A percentile compares a stretch with the other conserved stretches of the same genome.
phyloP scores from a whole-genome alignment of 2,888 invertebrate genomes.

The Philopedon plagiatum region DNA sequence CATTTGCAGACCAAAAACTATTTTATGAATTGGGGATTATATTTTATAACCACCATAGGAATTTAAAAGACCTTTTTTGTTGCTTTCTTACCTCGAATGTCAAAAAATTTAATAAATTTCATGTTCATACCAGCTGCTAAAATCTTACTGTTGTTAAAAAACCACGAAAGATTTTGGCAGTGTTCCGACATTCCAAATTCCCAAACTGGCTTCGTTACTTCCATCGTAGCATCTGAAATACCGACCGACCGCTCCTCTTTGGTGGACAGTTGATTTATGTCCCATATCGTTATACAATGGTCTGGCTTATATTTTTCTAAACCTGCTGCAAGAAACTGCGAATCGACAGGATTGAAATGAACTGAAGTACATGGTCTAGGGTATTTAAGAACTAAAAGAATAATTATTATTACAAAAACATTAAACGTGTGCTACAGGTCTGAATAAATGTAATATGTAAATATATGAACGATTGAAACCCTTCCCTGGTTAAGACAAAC shows the following conservation, averaged over 20 bases:
- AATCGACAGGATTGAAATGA: conserved; percentile 89
- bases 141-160: conserved; percentile 79
- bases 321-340: conserved; percentile 87
- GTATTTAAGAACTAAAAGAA: conserved; percentile 82
- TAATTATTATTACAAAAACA: background rate
- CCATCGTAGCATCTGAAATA: conserved; percentile 66
- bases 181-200: conserved; percentile 89
- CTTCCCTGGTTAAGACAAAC: too few species aligned
- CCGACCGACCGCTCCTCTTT: conserved; percentile 54
- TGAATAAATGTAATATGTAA: too few species aligned
- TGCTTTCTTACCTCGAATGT: conserved; percentile 81
- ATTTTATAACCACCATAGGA: too few species aligned
- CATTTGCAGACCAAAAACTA: too few species aligned
- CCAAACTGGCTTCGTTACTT: conserved; percentile 74
- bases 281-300: conserved; percentile 92
- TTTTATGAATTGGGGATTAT: too few species aligned
- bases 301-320: conserved; percentile 93
- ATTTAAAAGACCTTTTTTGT: too few species aligned
- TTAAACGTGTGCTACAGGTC: too few species aligned
- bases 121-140: conserved; percentile 92
- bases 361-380: conserved; percentile 89
- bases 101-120: conserved; percentile 90
- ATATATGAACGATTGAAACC: too few species aligned
- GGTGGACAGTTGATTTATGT: conserved; percentile 74
- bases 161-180: conserved; percentile 89